Evolutionary conservation across 1,140 invertebrate species (phyloP).

Genomic region (Trinorchestia longiramus): DNA sequence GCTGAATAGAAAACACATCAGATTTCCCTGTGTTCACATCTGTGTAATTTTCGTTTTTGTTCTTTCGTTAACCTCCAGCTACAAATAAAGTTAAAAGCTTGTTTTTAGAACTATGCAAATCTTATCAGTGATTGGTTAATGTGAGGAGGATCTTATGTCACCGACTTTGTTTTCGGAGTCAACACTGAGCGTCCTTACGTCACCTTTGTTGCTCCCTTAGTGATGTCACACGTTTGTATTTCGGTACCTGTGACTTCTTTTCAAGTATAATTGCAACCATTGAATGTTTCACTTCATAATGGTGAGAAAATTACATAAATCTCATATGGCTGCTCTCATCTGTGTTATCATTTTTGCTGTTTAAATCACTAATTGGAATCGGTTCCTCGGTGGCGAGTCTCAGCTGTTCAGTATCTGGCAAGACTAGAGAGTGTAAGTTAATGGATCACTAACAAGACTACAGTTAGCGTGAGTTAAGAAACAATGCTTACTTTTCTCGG

Average conservation of each 20-base stretch:
- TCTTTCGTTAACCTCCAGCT: neutral
- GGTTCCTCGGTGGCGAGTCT: too few species aligned
- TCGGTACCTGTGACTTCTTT: neutral
- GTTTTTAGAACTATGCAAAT: neutral
- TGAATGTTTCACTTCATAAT: neutral
- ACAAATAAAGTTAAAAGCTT: neutral
- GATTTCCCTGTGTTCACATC: neutral
- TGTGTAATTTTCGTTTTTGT: neutral
- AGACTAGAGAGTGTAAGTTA: too few species aligned
- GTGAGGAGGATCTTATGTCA: neutral
- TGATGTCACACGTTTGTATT: neutral
- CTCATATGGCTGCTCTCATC: too few species aligned
- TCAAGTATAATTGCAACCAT: neutral
- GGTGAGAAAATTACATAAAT: too few species aligned
- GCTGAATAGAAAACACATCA: neutral
- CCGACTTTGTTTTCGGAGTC: neutral
- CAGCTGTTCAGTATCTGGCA: too few species aligned
- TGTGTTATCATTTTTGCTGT: too few species aligned
- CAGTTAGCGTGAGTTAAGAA: too few species aligned
- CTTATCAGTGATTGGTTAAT: neutral
- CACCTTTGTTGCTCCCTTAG: neutral
- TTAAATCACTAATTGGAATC: too few species aligned
- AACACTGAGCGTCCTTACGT: neutral
- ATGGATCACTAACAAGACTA: too few species aligned
- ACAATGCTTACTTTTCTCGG: too few species aligned